A percentile compares a stretch with the other conserved stretches of the same genome.
These are phyloP conservation scores for Pyrrhia umbra DNA, from an alignment of 2,888 invertebrate species.

Conservation along the genomic window DNA sequence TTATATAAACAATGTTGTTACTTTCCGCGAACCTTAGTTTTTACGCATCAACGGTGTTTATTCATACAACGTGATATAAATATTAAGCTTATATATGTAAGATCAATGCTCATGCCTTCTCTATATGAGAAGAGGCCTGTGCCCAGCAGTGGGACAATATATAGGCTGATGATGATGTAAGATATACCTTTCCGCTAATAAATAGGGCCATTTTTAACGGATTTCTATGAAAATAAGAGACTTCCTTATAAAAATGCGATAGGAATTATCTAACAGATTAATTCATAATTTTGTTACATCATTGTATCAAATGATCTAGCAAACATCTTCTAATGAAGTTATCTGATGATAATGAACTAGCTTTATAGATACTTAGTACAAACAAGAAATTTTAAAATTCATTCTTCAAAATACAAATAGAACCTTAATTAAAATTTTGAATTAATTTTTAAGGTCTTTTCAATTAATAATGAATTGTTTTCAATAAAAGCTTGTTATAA, in stretches of 20 bases:
- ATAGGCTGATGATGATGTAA: too few relatives aligned
- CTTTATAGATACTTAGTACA: too few relatives aligned
- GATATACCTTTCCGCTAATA: conserved; percentile 16
- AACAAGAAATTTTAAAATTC: not conserved
- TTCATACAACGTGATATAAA: conserved; percentile 28
- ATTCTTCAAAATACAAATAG: not conserved
- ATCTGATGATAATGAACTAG: too few relatives aligned
- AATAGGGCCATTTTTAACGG: conserved; percentile 32
- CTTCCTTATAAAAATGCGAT: too few relatives aligned
- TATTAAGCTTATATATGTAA: conserved; percentile 11
- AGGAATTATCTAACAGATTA: too few relatives aligned
- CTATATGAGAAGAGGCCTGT: too few relatives aligned
- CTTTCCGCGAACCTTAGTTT: not conserved
- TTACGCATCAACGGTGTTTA: conserved; percentile 4
- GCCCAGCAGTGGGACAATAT: too few relatives aligned
- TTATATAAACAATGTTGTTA: not conserved
- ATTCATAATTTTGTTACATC: too few relatives aligned
- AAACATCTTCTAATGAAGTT: too few relatives aligned
- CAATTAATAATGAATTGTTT: conserved; percentile 17
- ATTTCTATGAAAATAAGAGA: too few relatives aligned
- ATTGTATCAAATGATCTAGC: too few relatives aligned
- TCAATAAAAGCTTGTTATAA: conserved; percentile 25
- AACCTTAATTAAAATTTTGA: not conserved
- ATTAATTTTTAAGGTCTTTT: not conserved
- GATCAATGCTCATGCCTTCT: too few relatives aligned